Evolutionary conservation across 2,113 vertebrate genomes (phyloP).

Genomic region (Varanus salvator): DNA sequence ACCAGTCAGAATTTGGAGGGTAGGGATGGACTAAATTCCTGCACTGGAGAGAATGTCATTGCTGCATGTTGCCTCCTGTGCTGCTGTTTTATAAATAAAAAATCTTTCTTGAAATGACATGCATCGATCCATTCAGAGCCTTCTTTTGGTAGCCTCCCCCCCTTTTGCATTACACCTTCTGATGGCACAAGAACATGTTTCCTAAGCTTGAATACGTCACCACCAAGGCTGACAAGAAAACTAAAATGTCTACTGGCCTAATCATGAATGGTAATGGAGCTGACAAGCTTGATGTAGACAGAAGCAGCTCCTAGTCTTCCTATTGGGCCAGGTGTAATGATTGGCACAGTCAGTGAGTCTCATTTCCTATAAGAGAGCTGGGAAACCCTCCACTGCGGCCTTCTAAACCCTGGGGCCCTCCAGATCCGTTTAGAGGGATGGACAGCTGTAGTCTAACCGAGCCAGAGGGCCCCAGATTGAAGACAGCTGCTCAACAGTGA

Average conservation of each 20-base stretch:
- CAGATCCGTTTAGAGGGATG: not conserved
- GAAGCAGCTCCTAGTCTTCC: too few species aligned
- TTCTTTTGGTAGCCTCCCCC: not conserved
- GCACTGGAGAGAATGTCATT: not conserved
- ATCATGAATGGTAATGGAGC: not conserved
- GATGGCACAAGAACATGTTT: not conserved
- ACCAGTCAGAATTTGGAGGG: not conserved
- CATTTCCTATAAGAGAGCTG: not conserved
- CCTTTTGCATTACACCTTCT: not conserved
- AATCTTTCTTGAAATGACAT: not conserved
- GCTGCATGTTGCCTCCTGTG: constrained; percentile 8
- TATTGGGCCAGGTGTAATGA: not conserved
- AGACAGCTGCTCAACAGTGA: not conserved
- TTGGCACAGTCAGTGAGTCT: not conserved
- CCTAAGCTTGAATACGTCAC: not conserved
- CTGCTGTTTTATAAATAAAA: constrained; percentile 64
- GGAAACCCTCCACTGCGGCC: not conserved
- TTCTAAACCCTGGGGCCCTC: not conserved
- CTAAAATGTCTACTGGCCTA: not conserved
- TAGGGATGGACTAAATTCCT: not conserved
- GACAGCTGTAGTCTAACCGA: not conserved
- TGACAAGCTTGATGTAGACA: not conserved
- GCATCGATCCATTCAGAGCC: not conserved
- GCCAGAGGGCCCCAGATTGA: not conserved
- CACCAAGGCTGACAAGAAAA: not conserved